Conservation (phyloP, 2,797 vertebrate species). For the Picus viridis region DNA sequence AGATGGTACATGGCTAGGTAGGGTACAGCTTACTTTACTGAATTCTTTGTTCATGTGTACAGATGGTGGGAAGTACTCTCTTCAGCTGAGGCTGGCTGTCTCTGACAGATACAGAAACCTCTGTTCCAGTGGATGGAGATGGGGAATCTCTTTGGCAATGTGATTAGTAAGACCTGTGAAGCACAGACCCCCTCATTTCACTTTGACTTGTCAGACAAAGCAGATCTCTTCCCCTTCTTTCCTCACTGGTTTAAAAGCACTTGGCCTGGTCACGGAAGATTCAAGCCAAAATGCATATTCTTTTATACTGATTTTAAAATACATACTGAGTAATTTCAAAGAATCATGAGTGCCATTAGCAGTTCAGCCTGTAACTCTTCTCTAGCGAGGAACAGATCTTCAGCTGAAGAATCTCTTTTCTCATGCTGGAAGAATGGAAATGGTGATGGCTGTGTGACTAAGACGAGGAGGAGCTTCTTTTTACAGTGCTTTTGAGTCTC, state of each 20-base stretch:
- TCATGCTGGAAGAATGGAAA: neutral
- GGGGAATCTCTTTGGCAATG: rapidly evolving
- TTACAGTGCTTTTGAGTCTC: neutral
- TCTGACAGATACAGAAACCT: neutral
- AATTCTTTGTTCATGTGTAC: neutral
- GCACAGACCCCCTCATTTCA: neutral
- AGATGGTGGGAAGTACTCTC: neutral
- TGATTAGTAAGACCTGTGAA: neutral
- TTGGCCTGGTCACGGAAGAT: neutral
- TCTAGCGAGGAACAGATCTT: neutral
- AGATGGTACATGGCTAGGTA: rapidly evolving
- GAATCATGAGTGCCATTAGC: rapidly evolving
- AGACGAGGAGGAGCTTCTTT: neutral
- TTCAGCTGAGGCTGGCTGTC: neutral
- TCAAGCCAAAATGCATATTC: neutral
- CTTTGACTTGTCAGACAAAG: neutral
- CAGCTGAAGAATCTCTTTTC: neutral
- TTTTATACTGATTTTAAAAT: neutral
- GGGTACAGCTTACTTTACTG: neutral
- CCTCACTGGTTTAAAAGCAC: neutral
- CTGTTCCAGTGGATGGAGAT: neutral
- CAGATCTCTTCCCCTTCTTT: neutral
- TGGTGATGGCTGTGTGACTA: neutral
- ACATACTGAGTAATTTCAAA: neutral
- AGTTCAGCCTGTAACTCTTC: neutral